Percentiles rank a stretch among this genome's conserved stretches.
Conservation (phyloP, 2,888 invertebrate genomes). For the Drosophila cognata region DNA sequence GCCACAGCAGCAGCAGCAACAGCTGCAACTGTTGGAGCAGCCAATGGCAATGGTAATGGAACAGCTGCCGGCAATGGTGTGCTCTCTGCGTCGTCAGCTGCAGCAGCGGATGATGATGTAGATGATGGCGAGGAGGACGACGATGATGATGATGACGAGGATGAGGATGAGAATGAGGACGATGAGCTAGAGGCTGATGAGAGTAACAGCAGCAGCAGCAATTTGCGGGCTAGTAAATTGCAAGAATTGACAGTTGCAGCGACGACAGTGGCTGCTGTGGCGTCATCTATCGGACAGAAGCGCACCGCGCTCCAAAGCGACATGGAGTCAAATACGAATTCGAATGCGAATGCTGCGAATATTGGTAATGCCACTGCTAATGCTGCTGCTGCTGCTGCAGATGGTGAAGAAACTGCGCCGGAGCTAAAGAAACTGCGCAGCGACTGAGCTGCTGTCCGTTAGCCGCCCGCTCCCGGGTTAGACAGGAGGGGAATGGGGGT, state of each 20-base stretch:
- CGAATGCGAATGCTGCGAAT: slow-evolving; percentile 21
- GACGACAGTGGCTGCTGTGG: slow-evolving; percentile 45
- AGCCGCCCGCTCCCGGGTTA: slow-evolving; percentile 13
- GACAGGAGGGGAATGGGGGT: not conserved
- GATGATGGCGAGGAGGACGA: slow-evolving; percentile 53
- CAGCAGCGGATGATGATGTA: slow-evolving; percentile 25
- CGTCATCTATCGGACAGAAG: slow-evolving; percentile 72
- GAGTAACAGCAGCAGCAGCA: slow-evolving; percentile 73
- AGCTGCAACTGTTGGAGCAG: slow-evolving; percentile 25
- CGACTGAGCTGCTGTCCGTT: slow-evolving; percentile 74
- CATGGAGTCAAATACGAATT: slow-evolving; percentile 44
- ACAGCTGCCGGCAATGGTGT: slow-evolving; percentile 50
- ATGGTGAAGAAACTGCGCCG: slow-evolving; percentile 78
- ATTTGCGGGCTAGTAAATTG: slow-evolving; percentile 63
- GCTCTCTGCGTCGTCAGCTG: slow-evolving; percentile 16
- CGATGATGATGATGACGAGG: slow-evolving; percentile 59
- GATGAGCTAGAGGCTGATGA: slow-evolving; percentile 77
- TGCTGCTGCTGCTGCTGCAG: slow-evolving; percentile 25
- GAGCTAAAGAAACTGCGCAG: slow-evolving; percentile 84
- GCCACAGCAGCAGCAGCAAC: slow-evolving; percentile 14
- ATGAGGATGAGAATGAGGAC: slow-evolving; percentile 63
- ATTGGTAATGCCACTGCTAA: slow-evolving; percentile 47
- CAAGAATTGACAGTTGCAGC: slow-evolving; percentile 58
- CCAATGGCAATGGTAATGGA: slow-evolving; percentile 78
- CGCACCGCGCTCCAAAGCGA: slow-evolving; percentile 72